Percentiles rank a stretch among this genome's conserved stretches.
These are phyloP conservation scores for Monopis laevigella DNA, from an alignment of 2,888 invertebrate species.

Conservation along the genomic window DNA sequence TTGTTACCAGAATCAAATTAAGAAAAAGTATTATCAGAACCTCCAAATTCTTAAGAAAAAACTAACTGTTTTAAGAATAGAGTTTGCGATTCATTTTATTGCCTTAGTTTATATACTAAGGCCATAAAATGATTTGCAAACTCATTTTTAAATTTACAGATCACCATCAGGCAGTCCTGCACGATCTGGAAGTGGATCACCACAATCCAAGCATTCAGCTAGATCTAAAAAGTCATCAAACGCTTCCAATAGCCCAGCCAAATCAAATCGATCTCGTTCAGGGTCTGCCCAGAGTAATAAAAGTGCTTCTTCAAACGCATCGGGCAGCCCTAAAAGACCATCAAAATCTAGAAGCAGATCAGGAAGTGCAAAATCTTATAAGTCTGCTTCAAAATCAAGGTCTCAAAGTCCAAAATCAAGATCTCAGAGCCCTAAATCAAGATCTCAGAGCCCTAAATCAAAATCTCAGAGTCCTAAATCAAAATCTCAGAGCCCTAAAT, in stretches of 20 bases:
- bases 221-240: slow-evolving; percentile 45
- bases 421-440: slow-evolving; percentile 31
- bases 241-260: slow-evolving; percentile 46
- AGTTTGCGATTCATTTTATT: too few relatives aligned
- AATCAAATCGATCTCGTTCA: slow-evolving; percentile 47
- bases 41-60: too few relatives aligned
- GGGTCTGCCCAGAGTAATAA: slow-evolving; percentile 53
- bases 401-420: slow-evolving; percentile 27
- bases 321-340: slow-evolving; percentile 46
- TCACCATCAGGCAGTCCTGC: slow-evolving; percentile 49
- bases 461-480: slow-evolving; percentile 32
- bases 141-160: slow-evolving; percentile 32
- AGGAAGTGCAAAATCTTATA: slow-evolving; percentile 1
- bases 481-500: slow-evolving; percentile 18
- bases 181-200: slow-evolving; percentile 52
- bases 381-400: slow-evolving; percentile 19
- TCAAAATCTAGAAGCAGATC: slow-evolving; percentile 29
- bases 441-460: slow-evolving; percentile 25
- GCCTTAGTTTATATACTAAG: too few relatives aligned
- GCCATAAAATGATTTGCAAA: too few relatives aligned
- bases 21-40: too few relatives aligned
- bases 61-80: too few relatives aligned
- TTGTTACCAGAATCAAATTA: too few relatives aligned
- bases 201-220: slow-evolving; percentile 43
- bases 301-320: slow-evolving; percentile 52